Evolutionary conservation across 2,797 vertebrate species (phyloP).

Genomic region (Neopelma chrysocephalum): DNA sequence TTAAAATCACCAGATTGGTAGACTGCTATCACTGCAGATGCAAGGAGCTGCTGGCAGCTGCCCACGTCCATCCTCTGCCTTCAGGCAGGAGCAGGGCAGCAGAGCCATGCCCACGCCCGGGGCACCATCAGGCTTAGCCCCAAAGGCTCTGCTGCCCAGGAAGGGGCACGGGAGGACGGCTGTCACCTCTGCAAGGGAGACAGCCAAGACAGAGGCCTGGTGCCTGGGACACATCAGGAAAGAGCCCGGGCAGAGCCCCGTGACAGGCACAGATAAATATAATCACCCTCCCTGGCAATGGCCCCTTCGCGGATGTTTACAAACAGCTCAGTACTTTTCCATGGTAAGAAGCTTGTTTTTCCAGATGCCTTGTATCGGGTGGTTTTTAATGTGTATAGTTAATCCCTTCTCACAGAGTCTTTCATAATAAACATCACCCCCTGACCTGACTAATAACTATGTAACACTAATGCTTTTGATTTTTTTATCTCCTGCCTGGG

Average conservation of each 20-base stretch:
- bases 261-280: slow-evolving; percentile 54
- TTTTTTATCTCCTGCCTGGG: background rate
- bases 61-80: background rate
- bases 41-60: background rate
- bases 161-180: background rate
- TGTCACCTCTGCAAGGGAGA: background rate
- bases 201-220: background rate
- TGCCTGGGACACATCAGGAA: background rate
- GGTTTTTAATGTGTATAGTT: slow-evolving; percentile 59
- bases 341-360: slow-evolving; percentile 69
- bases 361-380: slow-evolving; percentile 61
- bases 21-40: background rate
- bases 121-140: background rate
- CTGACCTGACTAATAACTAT: slow-evolving; percentile 62
- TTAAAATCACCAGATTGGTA: background rate
- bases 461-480: slow-evolving; percentile 3
- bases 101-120: background rate
- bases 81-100: background rate
- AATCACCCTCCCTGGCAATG: slow-evolving; percentile 51
- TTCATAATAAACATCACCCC: slow-evolving; percentile 71
- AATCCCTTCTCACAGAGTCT: slow-evolving; percentile 65
- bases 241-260: slow-evolving; percentile 24
- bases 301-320: slow-evolving; percentile 56
- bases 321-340: slow-evolving; percentile 71
- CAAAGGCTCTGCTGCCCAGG: background rate